Evolutionary conservation across 2,888 invertebrate genomes (phyloP), one percentile per base, ranked within the genome.

Genomic region (Drosophila prostipennis): DNA sequence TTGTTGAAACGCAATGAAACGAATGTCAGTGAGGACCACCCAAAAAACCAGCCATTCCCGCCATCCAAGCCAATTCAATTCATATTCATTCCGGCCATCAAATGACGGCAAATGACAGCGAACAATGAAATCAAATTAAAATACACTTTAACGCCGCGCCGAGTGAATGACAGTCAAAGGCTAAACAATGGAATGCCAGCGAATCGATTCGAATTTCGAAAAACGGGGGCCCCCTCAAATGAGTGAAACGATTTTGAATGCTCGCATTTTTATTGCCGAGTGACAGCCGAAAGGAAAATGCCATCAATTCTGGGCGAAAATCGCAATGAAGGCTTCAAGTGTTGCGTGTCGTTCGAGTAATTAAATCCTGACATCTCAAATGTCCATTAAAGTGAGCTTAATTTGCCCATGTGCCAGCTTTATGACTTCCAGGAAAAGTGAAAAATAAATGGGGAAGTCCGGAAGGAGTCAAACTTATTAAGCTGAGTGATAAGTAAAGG

Each of bases 121-220:
- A 78, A 84, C 84, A 84, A 84, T 84, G 85, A 83, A 84, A 84
- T 84, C 84, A 84, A 84, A 84, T 84, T 84, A 84, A 88, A 89
- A 89, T 74, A 89, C 87, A 78, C 87, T 84, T 87, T 89, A 76
- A 80, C 63, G 72, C 72, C 70, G 77, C 58, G 65, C 26, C 60
- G 65, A 78, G 60, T 80, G 81, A 87, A 78, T 87, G 79, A 85
- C 86, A 84, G 84, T 81, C 85, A 81, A 78, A 81, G 87, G 80
- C 84, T 83, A 88, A 83, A 88, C 89, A 83, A 86, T 88, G 69
- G 74, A 76, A 54, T 67, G 46, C 36, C 40, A 19, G 34, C 39
- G 64, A 65, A 68, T 68, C 64, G 64, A 65, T 68, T 26, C 32
- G 16, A 34, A 26, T 26, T 6, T 26, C 26, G 7, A 29, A 34